Percentiles rank a stretch among this genome's conserved stretches.
These are phyloP conservation scores for Microctonus aethiopoides DNA, from an alignment of 2,888 invertebrate species.

Conservation along the genomic window DNA sequence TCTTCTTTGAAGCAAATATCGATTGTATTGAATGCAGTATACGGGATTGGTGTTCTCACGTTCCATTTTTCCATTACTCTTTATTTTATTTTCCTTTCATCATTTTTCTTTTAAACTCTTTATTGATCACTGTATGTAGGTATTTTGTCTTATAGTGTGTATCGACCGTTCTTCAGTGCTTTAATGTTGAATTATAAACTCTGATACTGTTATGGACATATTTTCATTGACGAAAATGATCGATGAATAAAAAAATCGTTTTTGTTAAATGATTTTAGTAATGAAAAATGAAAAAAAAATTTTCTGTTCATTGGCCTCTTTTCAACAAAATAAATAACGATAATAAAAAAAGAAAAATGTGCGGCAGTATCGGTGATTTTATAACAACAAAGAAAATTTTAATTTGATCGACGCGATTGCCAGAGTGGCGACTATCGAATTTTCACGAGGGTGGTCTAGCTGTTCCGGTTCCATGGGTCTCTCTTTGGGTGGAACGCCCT, in stretches of 20 bases:
- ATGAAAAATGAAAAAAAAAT: neutral
- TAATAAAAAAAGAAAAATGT: neutral
- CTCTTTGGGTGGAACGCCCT: neutral
- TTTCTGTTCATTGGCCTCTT: neutral
- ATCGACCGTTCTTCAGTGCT: conserved; percentile 2
- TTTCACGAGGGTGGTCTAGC: conserved; percentile 11
- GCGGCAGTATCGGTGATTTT: neutral
- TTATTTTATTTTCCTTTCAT: neutral
- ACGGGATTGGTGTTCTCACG: conserved; percentile 1
- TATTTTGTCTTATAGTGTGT: neutral
- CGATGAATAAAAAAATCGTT: too few species aligned
- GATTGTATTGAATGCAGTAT: neutral
- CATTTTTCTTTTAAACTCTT: neutral
- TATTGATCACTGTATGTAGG: neutral
- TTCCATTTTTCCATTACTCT: neutral
- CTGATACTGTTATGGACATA: too few species aligned
- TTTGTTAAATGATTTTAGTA: too few species aligned
- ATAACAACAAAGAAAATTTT: conserved; percentile 22
- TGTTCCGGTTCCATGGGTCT: conserved; percentile 18
- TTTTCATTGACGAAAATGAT: too few species aligned
- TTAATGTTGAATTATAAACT: neutral
- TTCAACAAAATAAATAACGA: neutral
- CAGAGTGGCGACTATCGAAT: conserved; percentile 8
- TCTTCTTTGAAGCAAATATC: conserved; percentile 1
- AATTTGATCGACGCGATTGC: conserved; percentile 12